Percentiles rank a stretch among this genome's conserved stretches.
These are phyloP conservation scores for Eupithecia dodoneata DNA, from an alignment of 2,888 invertebrate genomes.

Conservation along the genomic window DNA sequence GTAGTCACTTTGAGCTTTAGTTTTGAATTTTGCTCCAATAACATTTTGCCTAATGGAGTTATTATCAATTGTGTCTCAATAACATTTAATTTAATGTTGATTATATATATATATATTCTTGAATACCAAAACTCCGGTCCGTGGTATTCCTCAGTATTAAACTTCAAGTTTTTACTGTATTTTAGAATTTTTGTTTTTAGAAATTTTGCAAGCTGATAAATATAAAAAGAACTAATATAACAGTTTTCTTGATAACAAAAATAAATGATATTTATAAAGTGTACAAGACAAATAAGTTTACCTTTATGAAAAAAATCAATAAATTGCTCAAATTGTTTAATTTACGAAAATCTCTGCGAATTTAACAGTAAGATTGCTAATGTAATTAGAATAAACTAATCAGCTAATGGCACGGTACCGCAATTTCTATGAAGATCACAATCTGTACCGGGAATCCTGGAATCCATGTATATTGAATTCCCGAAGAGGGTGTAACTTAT, in stretches of 20 bases:
- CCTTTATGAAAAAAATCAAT: conserved; percentile 25
- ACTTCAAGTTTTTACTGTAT: not conserved
- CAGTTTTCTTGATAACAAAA: not conserved
- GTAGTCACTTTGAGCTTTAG: not conserved
- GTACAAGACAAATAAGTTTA: not conserved
- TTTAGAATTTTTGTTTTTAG: not conserved
- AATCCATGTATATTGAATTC: conserved; percentile 38
- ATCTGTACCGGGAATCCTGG: conserved; percentile 48
- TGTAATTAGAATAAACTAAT: conserved; percentile 66
- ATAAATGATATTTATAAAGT: not conserved
- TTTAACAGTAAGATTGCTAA: conserved; percentile 54
- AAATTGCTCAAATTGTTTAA: conserved; percentile 28
- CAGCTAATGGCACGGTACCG: conserved; percentile 70
- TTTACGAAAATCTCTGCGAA: conserved; percentile 35
- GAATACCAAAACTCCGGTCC: not conserved
- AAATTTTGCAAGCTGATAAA: not conserved
- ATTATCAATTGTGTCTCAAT: not conserved
- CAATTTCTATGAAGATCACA: conserved; percentile 62
- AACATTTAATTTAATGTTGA: not conserved
- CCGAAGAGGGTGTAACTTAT: conserved; percentile 38
- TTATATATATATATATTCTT: not conserved
- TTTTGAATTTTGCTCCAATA: conserved; percentile 4
- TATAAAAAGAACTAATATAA: conserved; percentile 7
- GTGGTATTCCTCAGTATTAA: not conserved
- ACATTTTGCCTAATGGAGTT: not conserved